Base-by-base conservation (phyloP, 2,888 invertebrate species). In the Cotesia congregata region DNA sequence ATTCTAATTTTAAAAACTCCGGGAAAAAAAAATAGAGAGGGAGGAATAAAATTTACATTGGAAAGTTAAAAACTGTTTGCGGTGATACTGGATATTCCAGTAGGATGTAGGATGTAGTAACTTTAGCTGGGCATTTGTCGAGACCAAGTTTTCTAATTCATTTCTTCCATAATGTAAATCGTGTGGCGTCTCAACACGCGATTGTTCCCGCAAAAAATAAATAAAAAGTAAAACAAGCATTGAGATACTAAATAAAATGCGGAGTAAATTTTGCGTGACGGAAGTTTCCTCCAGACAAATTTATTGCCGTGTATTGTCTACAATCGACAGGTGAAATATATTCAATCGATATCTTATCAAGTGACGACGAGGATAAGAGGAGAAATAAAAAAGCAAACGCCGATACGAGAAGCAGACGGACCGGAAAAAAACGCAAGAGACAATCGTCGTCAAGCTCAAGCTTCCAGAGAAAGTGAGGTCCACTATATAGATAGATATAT, bases 41-140 rank as follows among this genome's bases (percentile, higher is more conserved):
- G 75, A 78, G 74, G 77, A 80, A 76, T 73, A 78, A 79, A 79
- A 78, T 80, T 78, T 65, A 76, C 79, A 80, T 79, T 76, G 75
- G 72, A 70, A 61, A 72, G 70, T 77, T 68, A 60, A 50, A 50
- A 62, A 68, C 60, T 20, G 65, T 65, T 38, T 38, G 65, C 12
- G 38, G 65, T 72, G 20, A 59, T 20, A 50, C 40, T 40, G 6
- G n/a, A 30, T 30, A 30, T 30, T 30, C 30, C 30, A 30, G 30
- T 30, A 30, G 30, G 30, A 30, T 30, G 40, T 38, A 38, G 17
- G 17, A 72, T 65, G 41, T 65, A 65, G 17, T 39, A 72, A 72
- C 72, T 72, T 72, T 41, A 17, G 41, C 17, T n/a, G 61, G 20
- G 30, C 50, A 72, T 72, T 72, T 65, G 62, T 72, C 38, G 60